Base-by-base conservation (phyloP, 2,113 vertebrate species). In the Elephantulus edwardii region DNA sequence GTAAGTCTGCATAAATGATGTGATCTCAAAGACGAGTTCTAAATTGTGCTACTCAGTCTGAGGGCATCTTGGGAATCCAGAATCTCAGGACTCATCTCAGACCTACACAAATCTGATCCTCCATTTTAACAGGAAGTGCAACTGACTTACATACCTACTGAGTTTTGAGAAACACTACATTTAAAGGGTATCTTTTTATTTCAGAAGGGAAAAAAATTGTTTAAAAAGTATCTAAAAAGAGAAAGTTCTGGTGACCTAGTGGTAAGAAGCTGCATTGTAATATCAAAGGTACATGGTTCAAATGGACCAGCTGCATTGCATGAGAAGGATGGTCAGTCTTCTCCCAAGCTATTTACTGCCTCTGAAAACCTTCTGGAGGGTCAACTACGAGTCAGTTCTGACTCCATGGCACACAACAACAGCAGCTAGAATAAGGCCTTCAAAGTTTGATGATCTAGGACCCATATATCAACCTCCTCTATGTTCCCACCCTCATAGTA, bases 341-440 rank as follows among this genome's bases (percentile, higher is more conserved):
- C n/a, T n/a, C n/a, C n/a, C n/a, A n/a, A n/a, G n/a, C n/a, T n/a
- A n/a, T n/a, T n/a, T n/a, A n/a, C n/a, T n/a, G n/a, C n/a, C n/a
- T n/a, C n/a, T n/a, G n/a, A n/a, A n/a, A n/a, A n/a, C n/a, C n/a
- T n/a, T n/a, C n/a, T n/a, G n/a, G n/a, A n/a, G n/a, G n/a, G n/a
- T n/a, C n/a, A n/a, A n/a, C n/a, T n/a, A n/a, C n/a, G 76, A 91
- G n/a, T 28, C 42, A 70, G 54, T 72, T 75, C 70, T 86, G 42
- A 85, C 33, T 8, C 46, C 84, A 40, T 71, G 70, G 24, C 1
- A 52, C 6, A 58, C 54, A 83, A 64, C n/a, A 88, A 48, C n/a
- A 38, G 48, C 8, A 14, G 66, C 56, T 42, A 91, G n/a, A 82
- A 28, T 5, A 76, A 72, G 60, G 48, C 3, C 48, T 87, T 48